Percentiles rank a stretch among this genome's conserved stretches.
These are phyloP conservation scores for Phoebastria nigripes DNA, from an alignment of 2,797 vertebrate genomes.

Conservation along the genomic window DNA sequence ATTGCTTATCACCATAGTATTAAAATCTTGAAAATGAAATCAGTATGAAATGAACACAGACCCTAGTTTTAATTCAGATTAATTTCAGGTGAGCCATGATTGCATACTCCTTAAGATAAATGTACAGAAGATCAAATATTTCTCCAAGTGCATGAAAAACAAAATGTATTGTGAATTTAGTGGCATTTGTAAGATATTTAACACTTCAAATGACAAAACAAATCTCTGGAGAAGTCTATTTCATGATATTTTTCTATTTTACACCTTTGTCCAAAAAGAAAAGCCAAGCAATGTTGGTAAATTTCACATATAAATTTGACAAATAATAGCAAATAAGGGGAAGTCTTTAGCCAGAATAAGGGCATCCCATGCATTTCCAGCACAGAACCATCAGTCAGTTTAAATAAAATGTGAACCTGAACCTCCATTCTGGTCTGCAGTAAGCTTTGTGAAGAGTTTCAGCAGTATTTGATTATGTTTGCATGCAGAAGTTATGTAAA, in stretches of 20 bases:
- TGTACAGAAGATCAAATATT: neutral
- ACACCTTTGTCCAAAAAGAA: neutral
- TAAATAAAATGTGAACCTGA: neutral
- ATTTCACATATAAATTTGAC: neutral
- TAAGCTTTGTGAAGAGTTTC: neutral
- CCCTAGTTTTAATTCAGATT: neutral
- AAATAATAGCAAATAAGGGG: neutral
- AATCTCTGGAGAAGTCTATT: neutral
- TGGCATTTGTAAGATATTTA: neutral
- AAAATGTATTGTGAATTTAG: neutral
- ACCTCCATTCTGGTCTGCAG: neutral
- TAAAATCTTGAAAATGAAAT: neutral
- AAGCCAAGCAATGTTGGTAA: neutral
- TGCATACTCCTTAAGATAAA: neutral
- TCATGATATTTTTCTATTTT: neutral
- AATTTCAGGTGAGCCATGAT: neutral
- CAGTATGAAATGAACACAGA: neutral
- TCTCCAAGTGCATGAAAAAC: neutral
- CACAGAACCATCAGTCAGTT: neutral
- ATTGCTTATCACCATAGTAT: neutral
- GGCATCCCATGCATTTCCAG: neutral
- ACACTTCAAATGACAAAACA: neutral
- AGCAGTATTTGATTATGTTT: neutral
- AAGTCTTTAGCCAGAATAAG: neutral
- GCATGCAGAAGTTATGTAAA: neutral